Conservation (phyloP, 2,797 vertebrate species). For the Fundulus diaphanus region DNA sequence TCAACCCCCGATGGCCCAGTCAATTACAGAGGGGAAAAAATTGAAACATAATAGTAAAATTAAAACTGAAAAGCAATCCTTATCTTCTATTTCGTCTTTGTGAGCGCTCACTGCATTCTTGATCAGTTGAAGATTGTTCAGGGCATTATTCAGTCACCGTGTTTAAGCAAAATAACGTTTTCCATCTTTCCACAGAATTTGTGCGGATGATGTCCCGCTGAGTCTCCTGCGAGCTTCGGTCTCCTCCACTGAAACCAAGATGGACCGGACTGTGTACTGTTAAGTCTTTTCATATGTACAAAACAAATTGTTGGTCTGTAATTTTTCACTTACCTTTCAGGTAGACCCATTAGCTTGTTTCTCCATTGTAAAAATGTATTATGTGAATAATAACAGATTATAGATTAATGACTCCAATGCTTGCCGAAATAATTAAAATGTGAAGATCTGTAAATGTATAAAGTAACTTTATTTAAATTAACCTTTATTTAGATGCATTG, state of each 20-base stretch:
- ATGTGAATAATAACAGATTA: constrained; percentile 22
- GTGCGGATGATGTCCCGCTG: constrained; percentile 87
- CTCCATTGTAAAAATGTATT: constrained; percentile 41
- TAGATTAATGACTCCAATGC: constrained; percentile 12
- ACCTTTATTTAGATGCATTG: neutral
- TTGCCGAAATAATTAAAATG: constrained; percentile 12
- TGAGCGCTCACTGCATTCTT: neutral
- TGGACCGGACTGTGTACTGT: constrained; percentile 42
- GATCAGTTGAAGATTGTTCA: neutral
- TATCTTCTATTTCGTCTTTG: neutral
- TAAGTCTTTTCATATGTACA: constrained; percentile 44
- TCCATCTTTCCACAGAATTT: constrained; percentile 76
- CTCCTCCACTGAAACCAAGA: constrained; percentile 31
- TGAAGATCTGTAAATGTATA: neutral
- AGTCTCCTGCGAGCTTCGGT: constrained; percentile 35
- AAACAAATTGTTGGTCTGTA: constrained; percentile 51
- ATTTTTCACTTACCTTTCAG: constrained; percentile 37
- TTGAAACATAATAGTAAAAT: neutral
- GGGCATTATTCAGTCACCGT: neutral
- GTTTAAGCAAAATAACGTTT: neutral
- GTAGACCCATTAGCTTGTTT: constrained; percentile 42
- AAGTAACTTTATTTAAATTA: neutral
- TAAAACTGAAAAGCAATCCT: too few species aligned
- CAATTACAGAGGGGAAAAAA: neutral
- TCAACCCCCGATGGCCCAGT: neutral